Base-by-base conservation (phyloP, 2,113 vertebrate genomes). In the Myiagra hebetior region DNA sequence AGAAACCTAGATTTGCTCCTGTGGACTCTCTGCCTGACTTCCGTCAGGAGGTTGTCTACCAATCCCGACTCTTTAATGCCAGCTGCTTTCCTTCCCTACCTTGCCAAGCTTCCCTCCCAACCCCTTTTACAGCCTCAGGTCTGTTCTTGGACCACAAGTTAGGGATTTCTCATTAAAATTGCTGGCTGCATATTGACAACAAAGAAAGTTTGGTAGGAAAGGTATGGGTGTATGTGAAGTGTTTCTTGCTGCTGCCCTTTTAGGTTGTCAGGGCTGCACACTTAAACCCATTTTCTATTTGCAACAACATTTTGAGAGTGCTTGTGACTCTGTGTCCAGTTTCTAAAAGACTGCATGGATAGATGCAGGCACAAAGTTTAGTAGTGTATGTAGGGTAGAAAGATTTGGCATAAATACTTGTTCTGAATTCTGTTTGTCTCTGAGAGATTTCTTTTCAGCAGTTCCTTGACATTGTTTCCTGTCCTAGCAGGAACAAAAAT, bases 201-300 rank as follows among this genome's bases (percentile, higher is more conserved):
- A 44, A 44, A 69, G 69, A 44, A 41, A 24, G 60, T 41, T 76
- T 15, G 6, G 0, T 15, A 41, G 62, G 50, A 69, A 55, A 74
- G 39, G 10, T 62, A 3, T 0, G 0, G 10, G 19, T 72, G 10
- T 50, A 14, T 33, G 7, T 27, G 39, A 68, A 81, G 19, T 35
- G 20, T 59, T 79, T 23, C 14, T 57, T 89, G 24, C 53, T 84
- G 49, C 20, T 84, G 59, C 33, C 27, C 46, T 70, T 50, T 72
- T 27, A 26, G 31, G 26, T 70, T 1, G 1, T 55, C 46, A 23
- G n/a, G 46, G 63, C 73, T 74, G 39, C 10, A 3, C 33, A 21
- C 30, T 55, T 85, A 11, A 0, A 49, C 15, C 4, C 9, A 4
- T 76, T 80, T 85, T 69, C 39, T 70, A 2, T 55, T 83, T 70